These are phyloP conservation scores for Semnornis frantzii DNA, from an alignment of 2,113 vertebrate genomes.

Conservation along the genomic window DNA sequence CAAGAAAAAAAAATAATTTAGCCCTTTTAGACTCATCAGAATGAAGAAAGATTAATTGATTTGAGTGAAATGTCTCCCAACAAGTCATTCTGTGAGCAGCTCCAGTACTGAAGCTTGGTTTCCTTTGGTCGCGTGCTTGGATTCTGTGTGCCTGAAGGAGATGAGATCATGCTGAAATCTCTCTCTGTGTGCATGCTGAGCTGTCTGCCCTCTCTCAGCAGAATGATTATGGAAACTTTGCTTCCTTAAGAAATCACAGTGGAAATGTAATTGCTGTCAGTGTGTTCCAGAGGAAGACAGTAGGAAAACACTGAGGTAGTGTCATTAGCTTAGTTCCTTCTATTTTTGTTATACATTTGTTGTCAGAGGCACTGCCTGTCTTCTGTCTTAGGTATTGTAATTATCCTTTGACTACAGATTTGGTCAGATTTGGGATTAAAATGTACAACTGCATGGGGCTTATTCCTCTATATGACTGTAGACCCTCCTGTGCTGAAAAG, in stretches of 20 bases:
- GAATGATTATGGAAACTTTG: not conserved
- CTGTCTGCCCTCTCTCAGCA: not conserved
- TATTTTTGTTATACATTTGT: not conserved
- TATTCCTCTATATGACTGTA: not conserved
- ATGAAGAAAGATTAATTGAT: not conserved
- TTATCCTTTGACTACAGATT: not conserved
- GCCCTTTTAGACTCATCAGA: not conserved
- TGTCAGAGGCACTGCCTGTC: not conserved
- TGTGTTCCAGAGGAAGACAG: not conserved
- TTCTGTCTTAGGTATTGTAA: not conserved
- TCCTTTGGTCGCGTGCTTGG: not conserved
- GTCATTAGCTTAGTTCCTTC: not conserved
- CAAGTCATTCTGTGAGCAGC: not conserved
- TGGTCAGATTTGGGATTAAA: not conserved
- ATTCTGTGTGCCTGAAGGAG: not conserved
- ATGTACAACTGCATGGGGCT: not conserved
- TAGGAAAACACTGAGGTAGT: not conserved
- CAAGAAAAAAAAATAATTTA: not conserved
- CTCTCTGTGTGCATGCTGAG: not conserved
- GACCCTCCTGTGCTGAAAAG: no score
- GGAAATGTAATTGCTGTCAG: not conserved
- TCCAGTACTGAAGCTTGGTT: not conserved
- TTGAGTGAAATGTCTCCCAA: not conserved
- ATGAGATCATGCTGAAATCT: not conserved
- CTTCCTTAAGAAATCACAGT: constrained; percentile 6